Conservation (phyloP, 1,140 invertebrate species). For the Diploscapter pachys region DNA sequence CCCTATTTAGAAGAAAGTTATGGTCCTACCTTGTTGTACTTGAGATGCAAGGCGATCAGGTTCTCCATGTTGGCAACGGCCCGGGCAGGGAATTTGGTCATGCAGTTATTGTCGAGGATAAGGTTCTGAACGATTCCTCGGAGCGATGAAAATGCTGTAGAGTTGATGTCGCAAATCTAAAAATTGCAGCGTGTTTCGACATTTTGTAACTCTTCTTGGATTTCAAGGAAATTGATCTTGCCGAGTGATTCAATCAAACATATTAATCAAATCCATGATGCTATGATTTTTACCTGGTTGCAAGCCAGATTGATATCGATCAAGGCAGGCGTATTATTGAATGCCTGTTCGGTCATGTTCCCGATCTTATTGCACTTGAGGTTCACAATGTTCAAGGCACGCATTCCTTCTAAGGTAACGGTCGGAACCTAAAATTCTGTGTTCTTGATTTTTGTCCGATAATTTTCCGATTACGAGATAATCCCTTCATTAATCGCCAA, state of each 20-base stretch:
- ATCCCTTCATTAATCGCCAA: too few species aligned
- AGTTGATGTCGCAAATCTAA: slow-evolving; percentile 52
- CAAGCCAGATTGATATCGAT: slow-evolving; percentile 57
- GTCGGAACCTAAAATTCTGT: slow-evolving; percentile 23
- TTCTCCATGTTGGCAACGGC: slow-evolving; percentile 50
- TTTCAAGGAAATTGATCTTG: slow-evolving; percentile 11
- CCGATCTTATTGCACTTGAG: slow-evolving; percentile 50
- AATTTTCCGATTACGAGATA: too few species aligned
- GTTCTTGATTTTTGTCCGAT: too few species aligned
- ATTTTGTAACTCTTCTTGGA: background rate
- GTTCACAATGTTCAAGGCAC: slow-evolving; percentile 46
- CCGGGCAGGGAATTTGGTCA: slow-evolving; percentile 43
- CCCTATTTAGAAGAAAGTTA: background rate
- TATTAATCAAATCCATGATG: background rate
- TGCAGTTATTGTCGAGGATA: slow-evolving; percentile 56
- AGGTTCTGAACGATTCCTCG: slow-evolving; percentile 51
- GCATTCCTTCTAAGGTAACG: slow-evolving; percentile 43
- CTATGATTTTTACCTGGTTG: slow-evolving; percentile 42
- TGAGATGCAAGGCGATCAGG: slow-evolving; percentile 55
- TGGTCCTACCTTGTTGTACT: slow-evolving; percentile 51
- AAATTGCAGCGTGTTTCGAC: too few species aligned
- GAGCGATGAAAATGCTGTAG: slow-evolving; percentile 46
- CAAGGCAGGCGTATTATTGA: slow-evolving; percentile 46
- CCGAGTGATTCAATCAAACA: background rate
- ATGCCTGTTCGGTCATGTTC: slow-evolving; percentile 44